Evolutionary conservation across 2,888 invertebrate species (phyloP).

Genomic region (Lamellibrachia columna): DNA sequence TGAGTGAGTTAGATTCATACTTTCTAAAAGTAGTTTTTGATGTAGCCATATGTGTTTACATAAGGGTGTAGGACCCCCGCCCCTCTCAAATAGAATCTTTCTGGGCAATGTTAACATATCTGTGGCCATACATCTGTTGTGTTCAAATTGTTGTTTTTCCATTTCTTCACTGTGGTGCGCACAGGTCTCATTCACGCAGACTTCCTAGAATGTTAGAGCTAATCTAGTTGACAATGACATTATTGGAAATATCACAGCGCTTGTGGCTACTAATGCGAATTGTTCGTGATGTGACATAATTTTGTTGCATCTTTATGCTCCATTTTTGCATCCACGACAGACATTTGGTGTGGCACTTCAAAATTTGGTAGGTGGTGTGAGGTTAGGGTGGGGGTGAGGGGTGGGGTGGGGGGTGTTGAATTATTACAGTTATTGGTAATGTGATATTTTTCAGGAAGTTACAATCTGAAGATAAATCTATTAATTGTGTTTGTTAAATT

Average conservation of each 20-base stretch:
- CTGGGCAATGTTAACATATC: neutral
- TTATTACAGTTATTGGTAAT: neutral
- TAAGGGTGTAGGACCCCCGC: neutral
- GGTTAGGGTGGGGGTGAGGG: neutral
- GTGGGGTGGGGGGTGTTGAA: too few relatives aligned
- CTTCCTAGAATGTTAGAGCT: neutral
- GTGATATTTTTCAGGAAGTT: neutral
- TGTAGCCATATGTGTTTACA: neutral
- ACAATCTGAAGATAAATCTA: neutral
- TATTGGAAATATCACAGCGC: neutral
- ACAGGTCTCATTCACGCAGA: neutral
- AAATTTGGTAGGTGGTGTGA: neutral
- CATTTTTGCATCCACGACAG: neutral
- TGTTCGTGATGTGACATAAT: slow-evolving; percentile 6
- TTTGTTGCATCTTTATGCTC: neutral
- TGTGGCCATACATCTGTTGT: neutral
- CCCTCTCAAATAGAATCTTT: neutral
- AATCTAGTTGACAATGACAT: neutral
- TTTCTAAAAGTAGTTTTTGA: neutral
- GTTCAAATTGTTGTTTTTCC: neutral
- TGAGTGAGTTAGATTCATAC: neutral
- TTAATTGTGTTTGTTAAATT: neutral
- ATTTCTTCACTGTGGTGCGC: neutral
- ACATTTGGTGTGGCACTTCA: neutral
- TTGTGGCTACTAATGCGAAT: neutral